These are phyloP conservation scores for Tiliacea citrago DNA, from an alignment of 2,888 invertebrate genomes.

Conservation along the genomic window DNA sequence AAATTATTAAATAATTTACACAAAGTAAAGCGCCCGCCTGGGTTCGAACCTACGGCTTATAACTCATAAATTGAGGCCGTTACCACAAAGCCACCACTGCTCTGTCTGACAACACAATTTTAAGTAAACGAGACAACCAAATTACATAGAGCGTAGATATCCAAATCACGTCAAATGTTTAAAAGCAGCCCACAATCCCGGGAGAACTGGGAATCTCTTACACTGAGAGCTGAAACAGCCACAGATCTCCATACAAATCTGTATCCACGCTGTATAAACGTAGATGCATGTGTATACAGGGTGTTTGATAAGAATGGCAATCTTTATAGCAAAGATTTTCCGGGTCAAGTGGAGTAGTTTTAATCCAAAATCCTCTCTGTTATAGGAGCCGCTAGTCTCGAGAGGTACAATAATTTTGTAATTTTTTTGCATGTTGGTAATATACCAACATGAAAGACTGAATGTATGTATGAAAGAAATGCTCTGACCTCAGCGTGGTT, in stretches of 20 bases:
- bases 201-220: conserved; percentile 1
- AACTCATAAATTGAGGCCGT: too few species aligned
- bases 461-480: too few species aligned
- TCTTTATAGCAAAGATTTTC: not conserved
- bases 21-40: too few species aligned
- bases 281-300: conserved; percentile 6
- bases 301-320: not conserved
- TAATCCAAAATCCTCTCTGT: not conserved
- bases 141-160: not conserved
- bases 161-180: conserved; percentile 15
- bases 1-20: too few species aligned
- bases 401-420: not conserved
- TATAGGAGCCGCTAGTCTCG: not conserved
- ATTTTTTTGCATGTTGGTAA: not conserved
- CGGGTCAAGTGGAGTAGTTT: not conserved
- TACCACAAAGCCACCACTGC: too few species aligned
- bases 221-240: conserved; percentile 10
- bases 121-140: conserved; percentile 18
- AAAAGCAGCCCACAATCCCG: conserved; percentile 3
- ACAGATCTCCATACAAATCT: conserved; percentile 31
- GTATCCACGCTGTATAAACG: conserved; percentile 8
- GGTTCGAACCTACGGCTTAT: too few species aligned
- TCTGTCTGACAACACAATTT: too few species aligned
- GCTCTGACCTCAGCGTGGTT: too few species aligned
- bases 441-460: too few species aligned